A percentile compares a stretch with the other conserved stretches of the same genome.
Evolutionary conservation across 2,888 invertebrate species (phyloP).

Genomic region (Nymphalis polychloros): DNA sequence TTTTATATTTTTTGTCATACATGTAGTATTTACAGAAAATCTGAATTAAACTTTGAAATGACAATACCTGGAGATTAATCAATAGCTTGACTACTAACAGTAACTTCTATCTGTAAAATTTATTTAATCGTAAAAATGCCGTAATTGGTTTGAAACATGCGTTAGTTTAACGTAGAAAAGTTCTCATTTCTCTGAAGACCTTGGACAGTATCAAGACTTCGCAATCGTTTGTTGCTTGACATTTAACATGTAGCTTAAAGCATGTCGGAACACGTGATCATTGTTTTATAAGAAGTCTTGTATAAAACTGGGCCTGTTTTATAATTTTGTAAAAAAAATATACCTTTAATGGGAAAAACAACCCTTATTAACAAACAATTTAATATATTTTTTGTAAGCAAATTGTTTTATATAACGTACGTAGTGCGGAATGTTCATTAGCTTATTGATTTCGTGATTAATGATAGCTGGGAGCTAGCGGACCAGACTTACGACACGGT

Average conservation of each 20-base stretch:
- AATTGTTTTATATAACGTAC: background rate
- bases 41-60: too few relatives aligned
- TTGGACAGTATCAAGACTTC: background rate
- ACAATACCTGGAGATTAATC: too few relatives aligned
- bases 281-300: slow-evolving; percentile 23
- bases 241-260: slow-evolving; percentile 11
- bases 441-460: slow-evolving; percentile 43
- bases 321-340: background rate
- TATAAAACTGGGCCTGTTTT: background rate
- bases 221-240: background rate
- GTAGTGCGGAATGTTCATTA: slow-evolving; percentile 20
- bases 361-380: background rate
- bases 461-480: slow-evolving; percentile 39
- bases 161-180: too few relatives aligned
- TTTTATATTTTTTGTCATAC: too few relatives aligned
- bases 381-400: background rate
- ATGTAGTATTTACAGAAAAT: too few relatives aligned
- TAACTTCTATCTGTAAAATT: too few relatives aligned
- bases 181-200: background rate
- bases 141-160: too few relatives aligned
- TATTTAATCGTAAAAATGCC: too few relatives aligned
- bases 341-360: background rate
- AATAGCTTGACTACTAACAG: too few relatives aligned
- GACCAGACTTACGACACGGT: slow-evolving; percentile 39
- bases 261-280: slow-evolving; percentile 13